Conservation (phyloP, 2,888 invertebrate species). For the Dasysyrphus tricinctus region DNA sequence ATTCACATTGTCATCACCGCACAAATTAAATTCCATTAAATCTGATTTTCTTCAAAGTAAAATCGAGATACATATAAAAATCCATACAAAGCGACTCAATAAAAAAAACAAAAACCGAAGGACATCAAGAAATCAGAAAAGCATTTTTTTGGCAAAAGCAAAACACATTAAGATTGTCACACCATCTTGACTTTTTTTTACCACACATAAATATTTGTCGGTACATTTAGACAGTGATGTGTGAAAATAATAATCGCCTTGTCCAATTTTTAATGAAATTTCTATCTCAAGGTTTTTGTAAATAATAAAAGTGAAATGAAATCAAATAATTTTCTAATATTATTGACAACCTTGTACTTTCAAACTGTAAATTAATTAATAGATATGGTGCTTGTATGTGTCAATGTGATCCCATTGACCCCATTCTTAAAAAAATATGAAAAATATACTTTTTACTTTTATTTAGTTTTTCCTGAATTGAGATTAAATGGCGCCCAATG, state of each 20-base stretch:
- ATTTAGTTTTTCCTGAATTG: too few relatives aligned
- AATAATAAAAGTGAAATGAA: too few relatives aligned
- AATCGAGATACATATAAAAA: slow-evolving; percentile 4
- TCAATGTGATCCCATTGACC: too few relatives aligned
- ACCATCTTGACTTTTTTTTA: slow-evolving; percentile 63
- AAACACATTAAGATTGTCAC: slow-evolving; percentile 61
- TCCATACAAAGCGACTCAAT: background rate
- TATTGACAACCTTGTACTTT: too few relatives aligned
- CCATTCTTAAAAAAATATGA: too few relatives aligned
- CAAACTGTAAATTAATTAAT: too few relatives aligned
- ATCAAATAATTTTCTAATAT: too few relatives aligned
- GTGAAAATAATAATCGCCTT: background rate
- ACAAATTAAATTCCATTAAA: slow-evolving; percentile 71
- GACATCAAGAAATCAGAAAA: slow-evolving; percentile 60
- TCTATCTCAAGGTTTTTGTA: too few relatives aligned
- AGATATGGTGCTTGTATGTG: too few relatives aligned
- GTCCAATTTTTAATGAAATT: too few relatives aligned
- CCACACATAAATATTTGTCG: background rate
- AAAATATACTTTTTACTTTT: too few relatives aligned
- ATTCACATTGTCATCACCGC: slow-evolving; percentile 62
- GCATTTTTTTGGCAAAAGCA: slow-evolving; percentile 23
- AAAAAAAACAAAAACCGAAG: slow-evolving; percentile 34
- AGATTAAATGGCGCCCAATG: too few relatives aligned
- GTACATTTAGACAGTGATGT: background rate
- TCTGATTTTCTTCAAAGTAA: slow-evolving; percentile 61